Evolutionary conservation across 2,888 invertebrate genomes (phyloP), one percentile per base, ranked within the genome.

Genomic region (Fragum whitleyi): DNA sequence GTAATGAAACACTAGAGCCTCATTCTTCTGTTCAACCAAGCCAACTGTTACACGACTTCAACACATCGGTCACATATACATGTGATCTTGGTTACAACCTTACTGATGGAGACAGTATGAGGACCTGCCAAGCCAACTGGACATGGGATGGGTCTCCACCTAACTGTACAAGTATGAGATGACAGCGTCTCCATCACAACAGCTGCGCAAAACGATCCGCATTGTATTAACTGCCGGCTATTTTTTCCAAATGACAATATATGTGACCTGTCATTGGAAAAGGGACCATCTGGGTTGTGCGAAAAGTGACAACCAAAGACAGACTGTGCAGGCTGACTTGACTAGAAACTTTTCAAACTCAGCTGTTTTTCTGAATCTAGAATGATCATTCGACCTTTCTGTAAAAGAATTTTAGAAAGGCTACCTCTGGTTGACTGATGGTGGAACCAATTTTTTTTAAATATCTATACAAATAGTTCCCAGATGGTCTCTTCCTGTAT

Each of bases 31-130:
- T 82, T 1, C 51, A 36, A 1, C 78, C 79, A 5, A 28, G 53
- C 51, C 75, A 68, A 39, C 19, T n/a, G 9, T 26, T 69, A 32
- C 69, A 82, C 42, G 62, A 82, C 51, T 82, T 76, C 39, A 81
- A 79, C 68, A 81, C 79, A 0, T 70, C 81, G 1, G 75, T 81
- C 6, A 79, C 70, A 6, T 74, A 69, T 23, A 74, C 81, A 0
- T 85, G 85, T 72, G 61, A 68, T 21, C 47, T 74, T 32, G 85
- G 85, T 3, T 85, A 79, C 69, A 81, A 85, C 62, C n/a, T 74
- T 26, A 81, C 85, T 0, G 77, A 21, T 9, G 85, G 85, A 21
- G 77, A 81, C 51, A 68, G 32, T 0, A 39, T 55, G 5, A 69
- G 85, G 26, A 65, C 72, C 0, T 85, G 85, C 62, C 73, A 77